Percentiles rank a stretch among this genome's conserved stretches.
Conservation (phyloP, 23 tunicate species). For the Ciona savignyi region DNA sequence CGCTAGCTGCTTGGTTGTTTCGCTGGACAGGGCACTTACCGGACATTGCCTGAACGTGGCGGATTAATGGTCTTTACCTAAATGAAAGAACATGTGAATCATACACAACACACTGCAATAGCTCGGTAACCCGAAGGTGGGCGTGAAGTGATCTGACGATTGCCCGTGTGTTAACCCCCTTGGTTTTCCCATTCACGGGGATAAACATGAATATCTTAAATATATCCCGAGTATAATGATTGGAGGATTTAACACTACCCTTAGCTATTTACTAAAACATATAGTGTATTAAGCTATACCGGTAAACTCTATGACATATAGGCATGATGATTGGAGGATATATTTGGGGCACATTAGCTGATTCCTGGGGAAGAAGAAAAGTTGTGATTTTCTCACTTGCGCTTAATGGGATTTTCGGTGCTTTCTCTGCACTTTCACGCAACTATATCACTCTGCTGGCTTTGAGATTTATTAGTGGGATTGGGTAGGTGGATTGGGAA, state of each 20-base stretch:
- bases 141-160: no score
- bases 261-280: not conserved
- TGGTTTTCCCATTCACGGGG: no score
- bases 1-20: no score
- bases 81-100: no score
- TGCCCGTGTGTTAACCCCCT: no score
- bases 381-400: conserved; percentile 51
- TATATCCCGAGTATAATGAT: not conserved
- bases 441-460: conserved; percentile 24
- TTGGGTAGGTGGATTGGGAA: conserved; percentile 29
- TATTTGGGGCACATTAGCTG: conserved; percentile 84
- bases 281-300: not conserved
- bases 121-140: no score
- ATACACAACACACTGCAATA: no score
- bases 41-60: no score
- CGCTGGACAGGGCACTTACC: no score
- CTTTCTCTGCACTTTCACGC: conserved; percentile 33
- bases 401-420: conserved; percentile 63
- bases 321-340: conserved; percentile 90
- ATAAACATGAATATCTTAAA: no score
- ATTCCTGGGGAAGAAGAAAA: conserved; percentile 51
- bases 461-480: conserved; percentile 67
- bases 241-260: not conserved
- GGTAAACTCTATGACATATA: not conserved
- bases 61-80: no score